Evolutionary conservation across 2,888 invertebrate species (phyloP).

Genomic region (Caradrina clavipalpis): DNA sequence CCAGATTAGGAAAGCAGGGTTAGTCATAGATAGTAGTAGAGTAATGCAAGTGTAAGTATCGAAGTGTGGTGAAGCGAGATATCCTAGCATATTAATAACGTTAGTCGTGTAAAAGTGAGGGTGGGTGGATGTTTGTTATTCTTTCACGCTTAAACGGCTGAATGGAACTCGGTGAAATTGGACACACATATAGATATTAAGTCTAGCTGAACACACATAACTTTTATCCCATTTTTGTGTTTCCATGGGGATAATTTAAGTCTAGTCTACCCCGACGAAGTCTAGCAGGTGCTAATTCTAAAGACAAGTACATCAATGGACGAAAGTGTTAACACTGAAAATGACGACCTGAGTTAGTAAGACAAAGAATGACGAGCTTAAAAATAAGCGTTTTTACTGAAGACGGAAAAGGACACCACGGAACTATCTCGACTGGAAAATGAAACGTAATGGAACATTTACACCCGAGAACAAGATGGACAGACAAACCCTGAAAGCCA

Average conservation of each 20-base stretch:
- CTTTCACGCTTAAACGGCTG: no score
- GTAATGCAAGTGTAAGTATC: constrained; percentile 10
- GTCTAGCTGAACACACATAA: no score
- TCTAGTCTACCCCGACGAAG: background rate
- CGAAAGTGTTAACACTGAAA: constrained; percentile 11
- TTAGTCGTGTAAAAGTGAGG: no score
- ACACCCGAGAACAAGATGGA: constrained; percentile 5
- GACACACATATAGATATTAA: no score
- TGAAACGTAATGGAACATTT: constrained; percentile 17
- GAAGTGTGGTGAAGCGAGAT: background rate
- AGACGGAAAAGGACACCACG: constrained; percentile 5
- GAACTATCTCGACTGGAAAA: background rate
- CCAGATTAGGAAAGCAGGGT: constrained; percentile 11
- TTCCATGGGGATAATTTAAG: no score
- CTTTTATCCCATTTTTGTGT: no score
- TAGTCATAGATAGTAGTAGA: constrained; percentile 21
- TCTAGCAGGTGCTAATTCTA: background rate
- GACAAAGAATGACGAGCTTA: constrained; percentile 11
- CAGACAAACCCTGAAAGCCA: constrained; percentile 5
- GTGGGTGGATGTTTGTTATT: no score
- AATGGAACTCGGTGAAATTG: no score
- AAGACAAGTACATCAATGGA: background rate
- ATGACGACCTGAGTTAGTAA: constrained; percentile 4
- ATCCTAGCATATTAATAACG: background rate
- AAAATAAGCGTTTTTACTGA: background rate